phyloP scores from a whole-genome alignment of 1,140 invertebrate species.

The Oreohelix idahoensis region DNA sequence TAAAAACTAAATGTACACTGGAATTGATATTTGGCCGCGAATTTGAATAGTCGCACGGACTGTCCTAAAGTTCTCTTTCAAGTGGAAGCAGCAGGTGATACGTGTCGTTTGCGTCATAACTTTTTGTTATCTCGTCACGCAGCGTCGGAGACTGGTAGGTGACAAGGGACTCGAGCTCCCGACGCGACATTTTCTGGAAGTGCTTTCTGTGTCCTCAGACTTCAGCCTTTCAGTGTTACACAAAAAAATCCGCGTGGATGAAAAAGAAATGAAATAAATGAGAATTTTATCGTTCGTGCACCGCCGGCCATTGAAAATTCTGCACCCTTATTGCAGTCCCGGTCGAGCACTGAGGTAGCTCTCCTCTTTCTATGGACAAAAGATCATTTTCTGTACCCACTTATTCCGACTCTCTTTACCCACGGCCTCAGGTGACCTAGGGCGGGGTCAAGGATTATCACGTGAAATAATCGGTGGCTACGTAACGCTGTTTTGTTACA shows the following conservation, averaged over 20 bases:
- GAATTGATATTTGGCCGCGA: background rate
- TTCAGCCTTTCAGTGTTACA: background rate
- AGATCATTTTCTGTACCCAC: conserved; percentile 3
- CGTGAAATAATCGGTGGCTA: conserved; percentile 3
- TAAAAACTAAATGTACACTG: too few species aligned
- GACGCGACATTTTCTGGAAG: background rate
- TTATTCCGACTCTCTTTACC: conserved; percentile 5
- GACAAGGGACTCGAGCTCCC: background rate
- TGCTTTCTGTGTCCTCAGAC: background rate
- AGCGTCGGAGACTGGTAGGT: background rate
- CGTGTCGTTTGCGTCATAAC: background rate
- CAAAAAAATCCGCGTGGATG: background rate
- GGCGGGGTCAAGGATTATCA: conserved; percentile 10
- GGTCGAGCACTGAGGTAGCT: background rate
- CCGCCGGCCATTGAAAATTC: background rate
- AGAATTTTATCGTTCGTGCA: conserved; percentile 1
- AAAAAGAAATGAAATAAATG: background rate
- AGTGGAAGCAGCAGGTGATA: conserved; percentile 1
- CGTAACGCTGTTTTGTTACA: conserved; percentile 1
- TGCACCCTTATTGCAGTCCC: background rate
- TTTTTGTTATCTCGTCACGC: background rate
- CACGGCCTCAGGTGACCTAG: conserved; percentile 5
- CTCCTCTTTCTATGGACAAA: background rate
- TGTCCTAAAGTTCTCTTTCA: background rate
- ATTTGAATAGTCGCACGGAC: background rate